Conservation (phyloP, 1,140 invertebrate species). For the Plodia interpunctella region DNA sequence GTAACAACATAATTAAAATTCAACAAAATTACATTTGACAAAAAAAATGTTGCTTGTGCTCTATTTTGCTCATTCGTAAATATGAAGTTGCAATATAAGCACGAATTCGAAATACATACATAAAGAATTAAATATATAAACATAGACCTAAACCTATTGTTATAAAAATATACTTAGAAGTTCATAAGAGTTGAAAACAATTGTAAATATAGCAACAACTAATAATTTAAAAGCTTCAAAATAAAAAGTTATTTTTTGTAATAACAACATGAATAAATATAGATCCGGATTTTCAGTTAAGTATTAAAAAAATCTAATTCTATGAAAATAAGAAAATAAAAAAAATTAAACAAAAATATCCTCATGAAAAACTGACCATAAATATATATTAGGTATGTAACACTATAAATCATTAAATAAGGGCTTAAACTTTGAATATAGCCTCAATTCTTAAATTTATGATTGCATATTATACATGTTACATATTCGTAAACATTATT, state of each 20-base stretch:
- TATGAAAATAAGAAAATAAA: conserved; percentile 29
- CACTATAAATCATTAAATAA: conserved; percentile 20
- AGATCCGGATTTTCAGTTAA: not conserved
- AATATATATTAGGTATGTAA: conserved; percentile 28
- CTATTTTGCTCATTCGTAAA: not conserved
- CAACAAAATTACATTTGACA: too few species aligned
- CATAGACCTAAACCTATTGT: conserved; percentile 17
- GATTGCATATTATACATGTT: conserved; percentile 15
- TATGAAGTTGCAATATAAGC: conserved; percentile 5
- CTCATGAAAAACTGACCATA: conserved; percentile 29
- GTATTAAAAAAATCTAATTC: not conserved
- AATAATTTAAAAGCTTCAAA: conserved; percentile 53
- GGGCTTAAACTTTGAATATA: conserved; percentile 33
- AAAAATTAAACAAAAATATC: conserved; percentile 23
- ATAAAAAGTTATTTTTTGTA: conserved; percentile 39
- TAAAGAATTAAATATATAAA: conserved; percentile 11
- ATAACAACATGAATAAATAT: conserved; percentile 36
- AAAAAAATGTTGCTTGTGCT: too few species aligned
- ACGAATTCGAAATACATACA: not conserved
- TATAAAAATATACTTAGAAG: conserved; percentile 49
- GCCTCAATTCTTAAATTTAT: conserved; percentile 30
- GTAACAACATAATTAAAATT: too few species aligned
- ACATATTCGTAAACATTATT: conserved; percentile 22
- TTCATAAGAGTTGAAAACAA: conserved; percentile 55
- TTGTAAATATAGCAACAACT: conserved; percentile 70